phyloP scores from a whole-genome alignment of 1,140 invertebrate genomes.

The Halotydeus destructor region DNA sequence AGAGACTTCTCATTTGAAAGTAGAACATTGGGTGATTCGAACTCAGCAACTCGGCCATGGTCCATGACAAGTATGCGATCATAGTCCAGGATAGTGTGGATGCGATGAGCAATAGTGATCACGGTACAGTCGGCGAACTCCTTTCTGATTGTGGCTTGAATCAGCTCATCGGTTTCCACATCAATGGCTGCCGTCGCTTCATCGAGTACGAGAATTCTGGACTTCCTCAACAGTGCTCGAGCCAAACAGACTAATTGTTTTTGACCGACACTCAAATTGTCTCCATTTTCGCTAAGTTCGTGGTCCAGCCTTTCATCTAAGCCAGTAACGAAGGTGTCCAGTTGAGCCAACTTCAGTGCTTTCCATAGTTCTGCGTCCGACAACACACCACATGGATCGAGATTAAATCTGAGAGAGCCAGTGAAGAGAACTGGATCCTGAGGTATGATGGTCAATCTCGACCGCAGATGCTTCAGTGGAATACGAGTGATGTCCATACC shows the following conservation, averaged over 20 bases:
- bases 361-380: slow-evolving; percentile 18
- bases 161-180: slow-evolving; percentile 20
- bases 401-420: slow-evolving; percentile 37
- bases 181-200: slow-evolving; percentile 65
- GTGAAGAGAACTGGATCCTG: slow-evolving; percentile 45
- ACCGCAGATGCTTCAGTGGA: slow-evolving; percentile 34
- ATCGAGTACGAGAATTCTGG: slow-evolving; percentile 42
- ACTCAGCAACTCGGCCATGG: slow-evolving; percentile 28
- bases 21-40: slow-evolving; percentile 23
- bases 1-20: slow-evolving; percentile 13
- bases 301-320: slow-evolving; percentile 10
- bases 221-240: slow-evolving; percentile 41
- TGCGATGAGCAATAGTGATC: slow-evolving; percentile 28
- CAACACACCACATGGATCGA: slow-evolving; percentile 32
- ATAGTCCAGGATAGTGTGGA: slow-evolving; percentile 26
- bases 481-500: slow-evolving; percentile 27
- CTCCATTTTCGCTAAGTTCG: slow-evolving; percentile 25
- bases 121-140: slow-evolving; percentile 27
- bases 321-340: slow-evolving; percentile 15
- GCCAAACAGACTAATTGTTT: slow-evolving; percentile 49
- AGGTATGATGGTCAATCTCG: slow-evolving; percentile 40
- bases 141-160: slow-evolving; percentile 19
- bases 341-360: slow-evolving; percentile 18
- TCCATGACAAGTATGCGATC: slow-evolving; percentile 20
- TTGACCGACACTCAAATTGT: slow-evolving; percentile 44